Evolutionary conservation across 2,888 invertebrate genomes (phyloP), one percentile per base, ranked within the genome.

Genomic region (Synergus japonicus): DNA sequence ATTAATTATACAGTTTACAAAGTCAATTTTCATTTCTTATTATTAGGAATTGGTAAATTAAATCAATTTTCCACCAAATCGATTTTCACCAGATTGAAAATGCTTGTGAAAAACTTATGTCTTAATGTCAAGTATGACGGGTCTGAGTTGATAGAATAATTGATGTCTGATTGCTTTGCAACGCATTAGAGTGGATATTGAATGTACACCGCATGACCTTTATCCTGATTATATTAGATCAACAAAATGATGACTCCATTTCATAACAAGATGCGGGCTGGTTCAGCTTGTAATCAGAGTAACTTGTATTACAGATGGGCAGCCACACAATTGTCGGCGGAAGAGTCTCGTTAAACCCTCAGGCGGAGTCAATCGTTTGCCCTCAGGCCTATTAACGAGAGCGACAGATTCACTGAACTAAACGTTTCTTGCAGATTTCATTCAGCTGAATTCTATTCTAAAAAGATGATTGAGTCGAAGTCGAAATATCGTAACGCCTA

Each of bases 321-420:
- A 82, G 82, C 82, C 84, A 77, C 86, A 86, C 90, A 90, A 90
- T 91, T 90, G 89, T 87, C 89, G 87, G 87, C 91, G 91, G 91
- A 91, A 91, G 90, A 88, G 88, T 85, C 90, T 91, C 87, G 90
- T 91, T 91, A 90, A 87, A 84, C 88, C 86, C 89, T 88, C 88
- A 86, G 83, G 80, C 81, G 82, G 81, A 86, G 78, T 81, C 85
- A 85, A 84, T 85, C 85, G 81, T 82, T 79, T 80, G 76, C 81
- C 83, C 65, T 76, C 37, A 29, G 46, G 37, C 15, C 78, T 78
- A 80, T 79, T 80, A 80, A 76, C 81, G 60, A 78, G 64, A 43
- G 76, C 15, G 43, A 65, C n/a, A 43, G 65, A 15, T 64, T 37
- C 12, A 15, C n/a, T 41, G 37, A 65, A 65, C 65, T 41, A 37